These are phyloP conservation scores for Cinara cedri DNA, from an alignment of 2,888 invertebrate genomes.

Conservation along the genomic window DNA sequence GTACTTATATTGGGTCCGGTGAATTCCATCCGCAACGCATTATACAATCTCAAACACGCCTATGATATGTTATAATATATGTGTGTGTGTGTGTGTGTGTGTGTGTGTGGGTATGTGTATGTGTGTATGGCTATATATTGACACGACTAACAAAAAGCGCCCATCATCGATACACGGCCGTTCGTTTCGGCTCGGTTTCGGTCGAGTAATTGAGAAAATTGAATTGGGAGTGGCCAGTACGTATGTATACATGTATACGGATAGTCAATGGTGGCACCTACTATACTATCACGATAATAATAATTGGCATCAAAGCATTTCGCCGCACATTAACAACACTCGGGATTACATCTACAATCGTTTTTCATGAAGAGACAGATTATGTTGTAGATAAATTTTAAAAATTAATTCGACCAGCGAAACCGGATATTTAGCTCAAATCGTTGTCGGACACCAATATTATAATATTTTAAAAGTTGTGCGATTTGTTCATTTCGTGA, in stretches of 20 bases:
- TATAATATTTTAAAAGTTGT: too few species aligned
- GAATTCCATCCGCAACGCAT: conserved; percentile 17
- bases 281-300: not conserved
- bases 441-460: too few species aligned
- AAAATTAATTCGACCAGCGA: not conserved
- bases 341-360: not conserved
- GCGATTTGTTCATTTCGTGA: too few species aligned
- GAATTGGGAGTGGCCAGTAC: conserved; percentile 48
- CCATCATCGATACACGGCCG: not conserved
- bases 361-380: too few species aligned
- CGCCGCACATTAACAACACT: conserved; percentile 38
- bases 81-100: not conserved
- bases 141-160: conserved; percentile 43
- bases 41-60: conserved; percentile 38
- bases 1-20: conserved; percentile 11
- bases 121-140: not conserved
- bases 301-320: conserved; percentile 51
- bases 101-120: not conserved
- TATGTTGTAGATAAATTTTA: not conserved
- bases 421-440: not conserved
- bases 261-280: conserved; percentile 30
- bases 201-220: conserved; percentile 48
- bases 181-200: conserved; percentile 1
- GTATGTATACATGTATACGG: too few species aligned
- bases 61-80: not conserved